Evolutionary conservation across 2,113 vertebrate species (phyloP), one percentile per base, ranked within the genome.

Genomic region (Anarrhichthys ocellatus): DNA sequence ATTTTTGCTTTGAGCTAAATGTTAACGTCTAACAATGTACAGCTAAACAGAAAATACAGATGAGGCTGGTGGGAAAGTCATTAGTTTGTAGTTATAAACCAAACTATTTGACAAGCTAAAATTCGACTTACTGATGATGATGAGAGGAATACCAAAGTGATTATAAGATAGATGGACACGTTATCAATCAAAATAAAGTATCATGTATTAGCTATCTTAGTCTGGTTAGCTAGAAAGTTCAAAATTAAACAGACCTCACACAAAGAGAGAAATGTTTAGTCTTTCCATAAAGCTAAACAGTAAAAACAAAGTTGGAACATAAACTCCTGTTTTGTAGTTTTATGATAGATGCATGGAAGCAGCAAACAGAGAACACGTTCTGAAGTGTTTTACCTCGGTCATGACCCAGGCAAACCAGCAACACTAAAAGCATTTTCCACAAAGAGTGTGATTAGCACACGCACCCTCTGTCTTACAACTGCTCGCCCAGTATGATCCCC

Each of bases 341-440:
- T 20, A 65, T 59, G 27, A 73, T n/a, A 50, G 18, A 61, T 65
- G 9, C 22, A 67, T 80, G 44, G 38, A 76, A 46, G 56, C 62
- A 61, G 40, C 17, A 59, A 78, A 78, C 63, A 63, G 22, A 64
- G 70, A 75, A 58, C 48, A 32, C 5, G 4, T 48, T 42, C 38
- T 61, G 22, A 34, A 81, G 15, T 24, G 34, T 66, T 81, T 81
- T 63, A 46, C 58, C 10, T 82, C 44, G 4, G 80, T 81, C 82
- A 38, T 15, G 63, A 81, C 72, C 78, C 5, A 46, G 22, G 20
- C 56, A 29, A 77, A 78, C 36, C 14, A 32, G 20, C 32, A 40
- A 63, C 44, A 40, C 65, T 69, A 48, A 85, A 81, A 83, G 13
- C 62, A 13, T 81, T 86, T 79, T 83, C 62, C 40, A 64, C 73